These are phyloP conservation scores for Dreissena polymorpha DNA, from an alignment of 1,140 invertebrate genomes.

Conservation along the genomic window DNA sequence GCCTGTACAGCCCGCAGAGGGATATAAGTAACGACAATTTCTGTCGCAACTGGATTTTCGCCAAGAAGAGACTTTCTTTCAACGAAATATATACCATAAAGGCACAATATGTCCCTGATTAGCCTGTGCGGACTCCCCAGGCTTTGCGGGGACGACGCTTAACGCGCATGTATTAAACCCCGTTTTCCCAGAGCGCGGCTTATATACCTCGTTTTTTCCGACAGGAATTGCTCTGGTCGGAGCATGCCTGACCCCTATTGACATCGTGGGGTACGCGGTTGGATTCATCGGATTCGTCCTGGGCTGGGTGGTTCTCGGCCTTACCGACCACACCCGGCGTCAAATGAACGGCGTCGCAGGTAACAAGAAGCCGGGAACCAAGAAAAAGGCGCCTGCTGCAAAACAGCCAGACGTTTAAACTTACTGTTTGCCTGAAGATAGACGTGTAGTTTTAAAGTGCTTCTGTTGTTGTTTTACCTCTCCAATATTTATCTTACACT, in stretches of 20 bases:
- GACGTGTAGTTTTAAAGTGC: slow-evolving; percentile 9
- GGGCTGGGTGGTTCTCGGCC: slow-evolving; percentile 47
- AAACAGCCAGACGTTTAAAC: not conserved
- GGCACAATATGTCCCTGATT: too few species aligned
- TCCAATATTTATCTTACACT: too few species aligned
- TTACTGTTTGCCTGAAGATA: not conserved
- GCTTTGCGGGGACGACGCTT: too few species aligned
- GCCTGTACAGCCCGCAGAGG: too few species aligned
- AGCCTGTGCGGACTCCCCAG: too few species aligned
- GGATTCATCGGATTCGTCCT: slow-evolving; percentile 35
- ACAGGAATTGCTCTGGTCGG: slow-evolving; percentile 18
- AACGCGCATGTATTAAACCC: too few species aligned
- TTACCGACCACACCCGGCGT: slow-evolving; percentile 32
- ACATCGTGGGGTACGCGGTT: slow-evolving; percentile 22
- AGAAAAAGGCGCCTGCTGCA: not conserved
- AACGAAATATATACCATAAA: too few species aligned
- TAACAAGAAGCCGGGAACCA: slow-evolving; percentile 45
- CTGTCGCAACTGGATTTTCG: too few species aligned
- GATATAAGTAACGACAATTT: too few species aligned
- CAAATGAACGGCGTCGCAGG: slow-evolving; percentile 10
- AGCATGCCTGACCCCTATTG: slow-evolving; percentile 39
- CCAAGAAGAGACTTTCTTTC: too few species aligned
- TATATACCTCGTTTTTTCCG: not conserved
- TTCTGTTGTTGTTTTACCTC: not conserved
- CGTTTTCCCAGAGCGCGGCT: too few species aligned